A percentile compares a stretch with the other conserved stretches of the same genome.
These are phyloP conservation scores for Stegodyphus mimosarum DNA, from an alignment of 1,140 invertebrate species.

Conservation along the genomic window DNA sequence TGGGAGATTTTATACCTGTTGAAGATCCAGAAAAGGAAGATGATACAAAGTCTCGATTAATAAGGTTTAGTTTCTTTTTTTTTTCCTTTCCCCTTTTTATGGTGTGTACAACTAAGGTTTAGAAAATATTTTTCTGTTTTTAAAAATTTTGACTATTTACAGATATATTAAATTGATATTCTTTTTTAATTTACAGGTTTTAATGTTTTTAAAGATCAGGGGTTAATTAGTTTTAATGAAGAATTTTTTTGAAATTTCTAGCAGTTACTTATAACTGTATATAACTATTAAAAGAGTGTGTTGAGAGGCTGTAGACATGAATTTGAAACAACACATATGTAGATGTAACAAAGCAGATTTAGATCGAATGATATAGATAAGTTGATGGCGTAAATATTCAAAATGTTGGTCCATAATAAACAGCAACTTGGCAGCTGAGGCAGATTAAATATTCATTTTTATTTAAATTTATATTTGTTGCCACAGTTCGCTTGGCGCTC, in stretches of 20 bases:
- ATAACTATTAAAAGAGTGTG: slow-evolving; percentile 7
- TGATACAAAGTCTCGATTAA: slow-evolving; percentile 66
- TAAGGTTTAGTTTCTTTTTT: slow-evolving; percentile 65
- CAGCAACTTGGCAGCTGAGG: too few relatives aligned
- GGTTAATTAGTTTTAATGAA: too few relatives aligned
- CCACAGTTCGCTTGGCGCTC: too few relatives aligned
- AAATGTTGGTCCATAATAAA: too few relatives aligned
- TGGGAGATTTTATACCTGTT: slow-evolving; percentile 83
- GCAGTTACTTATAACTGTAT: too few relatives aligned
- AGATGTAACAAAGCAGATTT: not conserved
- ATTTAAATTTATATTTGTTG: too few relatives aligned
- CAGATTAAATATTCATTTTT: too few relatives aligned
- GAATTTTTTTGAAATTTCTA: too few relatives aligned
- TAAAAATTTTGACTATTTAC: not conserved
- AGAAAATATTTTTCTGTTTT: not conserved
- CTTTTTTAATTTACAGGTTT: too few relatives aligned
- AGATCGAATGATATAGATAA: too few relatives aligned
- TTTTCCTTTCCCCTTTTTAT: not conserved
- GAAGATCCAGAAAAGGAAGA: slow-evolving; percentile 73
- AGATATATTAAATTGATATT: not conserved
- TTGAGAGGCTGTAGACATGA: not conserved
- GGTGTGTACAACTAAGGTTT: not conserved
- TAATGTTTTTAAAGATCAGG: too few relatives aligned
- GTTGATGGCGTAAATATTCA: too few relatives aligned
- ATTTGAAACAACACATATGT: not conserved